These are phyloP conservation scores for Dendrocopos noguchii DNA, from an alignment of 2,113 vertebrate species.

Conservation along the genomic window DNA sequence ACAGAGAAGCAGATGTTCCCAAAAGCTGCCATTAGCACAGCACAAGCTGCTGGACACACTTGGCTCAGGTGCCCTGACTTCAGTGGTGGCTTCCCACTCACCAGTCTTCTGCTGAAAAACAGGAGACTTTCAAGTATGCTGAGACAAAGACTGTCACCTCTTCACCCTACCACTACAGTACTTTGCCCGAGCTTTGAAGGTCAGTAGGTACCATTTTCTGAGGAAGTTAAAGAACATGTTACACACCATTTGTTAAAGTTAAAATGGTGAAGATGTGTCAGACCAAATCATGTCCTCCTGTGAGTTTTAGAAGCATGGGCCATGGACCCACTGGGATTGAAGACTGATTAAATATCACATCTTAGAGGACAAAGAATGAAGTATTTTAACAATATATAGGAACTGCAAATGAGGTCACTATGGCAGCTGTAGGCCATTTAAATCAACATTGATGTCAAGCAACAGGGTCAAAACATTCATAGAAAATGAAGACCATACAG, in stretches of 20 bases:
- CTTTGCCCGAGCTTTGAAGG: not conserved
- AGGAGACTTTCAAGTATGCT: rapidly evolving
- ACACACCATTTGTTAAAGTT: not conserved
- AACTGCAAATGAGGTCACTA: not conserved
- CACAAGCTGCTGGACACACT: not conserved
- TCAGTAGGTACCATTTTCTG: not conserved
- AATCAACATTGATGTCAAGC: not conserved
- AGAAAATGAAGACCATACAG: not conserved
- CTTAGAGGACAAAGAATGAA: not conserved
- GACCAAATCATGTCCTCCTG: not conserved
- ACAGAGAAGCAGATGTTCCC: not conserved
- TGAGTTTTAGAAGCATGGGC: not conserved
- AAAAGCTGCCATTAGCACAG: not conserved
- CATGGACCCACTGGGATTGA: not conserved
- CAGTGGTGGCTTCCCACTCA: not conserved
- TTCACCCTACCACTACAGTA: not conserved
- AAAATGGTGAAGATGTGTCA: not conserved
- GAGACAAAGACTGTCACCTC: not conserved
- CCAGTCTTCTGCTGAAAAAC: not conserved
- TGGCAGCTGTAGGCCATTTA: not conserved
- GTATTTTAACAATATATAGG: not conserved
- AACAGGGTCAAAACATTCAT: not conserved
- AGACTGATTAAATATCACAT: not conserved
- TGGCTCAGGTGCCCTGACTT: not conserved
- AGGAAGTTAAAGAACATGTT: not conserved